phyloP scores from a whole-genome alignment of 2,888 invertebrate species.

The Gasteruption jaculator region DNA sequence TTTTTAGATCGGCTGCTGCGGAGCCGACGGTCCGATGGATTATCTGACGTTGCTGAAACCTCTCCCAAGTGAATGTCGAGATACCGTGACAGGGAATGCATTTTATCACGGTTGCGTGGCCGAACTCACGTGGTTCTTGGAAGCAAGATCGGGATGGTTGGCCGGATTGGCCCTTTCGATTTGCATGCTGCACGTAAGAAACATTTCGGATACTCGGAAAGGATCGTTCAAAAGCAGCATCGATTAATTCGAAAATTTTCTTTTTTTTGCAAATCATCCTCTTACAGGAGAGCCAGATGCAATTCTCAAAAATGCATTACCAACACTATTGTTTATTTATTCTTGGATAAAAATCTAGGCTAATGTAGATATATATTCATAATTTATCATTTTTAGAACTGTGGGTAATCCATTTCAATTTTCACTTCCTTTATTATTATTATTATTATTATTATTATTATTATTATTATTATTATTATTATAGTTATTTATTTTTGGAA shows the following conservation, averaged over 20 bases:
- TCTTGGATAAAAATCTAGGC: no score
- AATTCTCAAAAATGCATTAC: no score
- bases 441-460: conserved; percentile 3
- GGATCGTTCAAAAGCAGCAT: background rate
- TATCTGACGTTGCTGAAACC: conserved; percentile 74
- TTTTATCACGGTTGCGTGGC: conserved; percentile 86
- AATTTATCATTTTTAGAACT: background rate
- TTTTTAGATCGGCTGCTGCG: conserved; percentile 80
- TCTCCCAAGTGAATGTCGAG: conserved; percentile 77
- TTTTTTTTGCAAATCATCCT: no score
- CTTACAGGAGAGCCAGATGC: no score
- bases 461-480: no score
- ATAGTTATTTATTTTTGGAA: no score
- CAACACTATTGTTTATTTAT: no score
- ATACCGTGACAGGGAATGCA: conserved; percentile 83
- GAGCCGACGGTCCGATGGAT: conserved; percentile 81
- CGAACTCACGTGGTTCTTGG: conserved; percentile 83
- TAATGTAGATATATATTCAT: no score
- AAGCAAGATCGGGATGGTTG: conserved; percentile 78
- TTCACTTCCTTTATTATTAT: background rate
- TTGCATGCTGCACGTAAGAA: conserved; percentile 74
- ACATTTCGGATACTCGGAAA: background rate
- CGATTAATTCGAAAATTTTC: no score
- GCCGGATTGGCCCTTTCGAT: conserved; percentile 73
- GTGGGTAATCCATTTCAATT: background rate